These are phyloP conservation scores for Rousettus leschenaultii DNA, from an alignment of 2,113 vertebrate species.

Conservation along the genomic window DNA sequence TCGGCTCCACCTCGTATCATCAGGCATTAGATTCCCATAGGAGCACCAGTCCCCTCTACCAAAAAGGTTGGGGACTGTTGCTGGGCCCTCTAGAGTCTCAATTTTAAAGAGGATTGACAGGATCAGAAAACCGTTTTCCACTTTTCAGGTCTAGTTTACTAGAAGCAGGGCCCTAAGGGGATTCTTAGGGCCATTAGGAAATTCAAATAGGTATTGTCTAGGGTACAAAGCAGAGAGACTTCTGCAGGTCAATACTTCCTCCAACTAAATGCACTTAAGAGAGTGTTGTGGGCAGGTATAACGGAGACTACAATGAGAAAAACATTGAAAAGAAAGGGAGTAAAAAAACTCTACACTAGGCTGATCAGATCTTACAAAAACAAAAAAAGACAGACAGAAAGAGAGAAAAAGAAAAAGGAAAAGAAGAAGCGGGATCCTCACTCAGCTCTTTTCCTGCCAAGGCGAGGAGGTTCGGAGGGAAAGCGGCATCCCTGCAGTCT, in stretches of 20 bases:
- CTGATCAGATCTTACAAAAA: slow-evolving; percentile 63
- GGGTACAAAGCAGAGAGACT: not conserved
- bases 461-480: slow-evolving; percentile 21
- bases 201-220: slow-evolving; percentile 34
- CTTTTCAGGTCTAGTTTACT: slow-evolving; percentile 22
- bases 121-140: not conserved
- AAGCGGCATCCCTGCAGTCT: slow-evolving; percentile 34
- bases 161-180: slow-evolving; percentile 13
- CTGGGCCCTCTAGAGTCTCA: not conserved
- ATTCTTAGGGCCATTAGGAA: slow-evolving; percentile 1
- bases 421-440: not conserved
- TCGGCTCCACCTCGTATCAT: no score
- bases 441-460: accelerated
- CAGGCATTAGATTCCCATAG: no score
- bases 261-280: slow-evolving; percentile 48
- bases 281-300: slow-evolving; percentile 19
- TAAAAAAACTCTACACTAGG: slow-evolving; percentile 41
- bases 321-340: slow-evolving; percentile 57
- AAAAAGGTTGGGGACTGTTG: no score
- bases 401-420: no score
- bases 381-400: not conserved
- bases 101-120: not conserved
- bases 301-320: slow-evolving; percentile 38
- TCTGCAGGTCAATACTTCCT: slow-evolving; percentile 35
- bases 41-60: no score